phyloP scores from a whole-genome alignment of 2,113 vertebrate species.

The Coracopsis vasa region DNA sequence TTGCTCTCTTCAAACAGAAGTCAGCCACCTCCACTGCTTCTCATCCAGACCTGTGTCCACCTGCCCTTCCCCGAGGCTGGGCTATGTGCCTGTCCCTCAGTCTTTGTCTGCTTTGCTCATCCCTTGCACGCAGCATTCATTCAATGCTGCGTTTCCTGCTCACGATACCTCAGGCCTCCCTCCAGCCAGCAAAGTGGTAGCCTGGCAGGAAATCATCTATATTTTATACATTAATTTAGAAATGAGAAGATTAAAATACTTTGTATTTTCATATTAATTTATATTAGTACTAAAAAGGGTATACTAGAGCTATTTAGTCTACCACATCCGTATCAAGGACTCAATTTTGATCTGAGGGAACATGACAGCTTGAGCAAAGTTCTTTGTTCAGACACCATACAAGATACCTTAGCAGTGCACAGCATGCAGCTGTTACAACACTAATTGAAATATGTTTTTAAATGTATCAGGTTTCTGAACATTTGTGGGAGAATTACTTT shows the following conservation, averaged over 20 bases:
- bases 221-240: slow-evolving; percentile 35
- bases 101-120: background rate
- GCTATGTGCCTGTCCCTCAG: background rate
- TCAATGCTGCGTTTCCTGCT: background rate
- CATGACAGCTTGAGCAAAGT: slow-evolving; percentile 55
- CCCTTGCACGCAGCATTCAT: accelerated
- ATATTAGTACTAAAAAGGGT: background rate
- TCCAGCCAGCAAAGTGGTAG: background rate
- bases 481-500: slow-evolving; percentile 25
- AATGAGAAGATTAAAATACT: background rate
- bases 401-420: slow-evolving; percentile 26
- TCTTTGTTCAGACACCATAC: slow-evolving; percentile 52
- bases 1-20: background rate
- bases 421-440: slow-evolving; percentile 55
- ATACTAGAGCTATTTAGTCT: slow-evolving; percentile 11
- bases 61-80: background rate
- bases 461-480: background rate
- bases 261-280: slow-evolving; percentile 2
- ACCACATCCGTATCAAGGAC: background rate
- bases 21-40: background rate
- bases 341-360: slow-evolving; percentile 32
- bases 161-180: background rate
- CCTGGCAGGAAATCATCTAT: background rate
- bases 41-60: background rate
- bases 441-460: slow-evolving; percentile 66